Evolutionary conservation across 2,797 vertebrate genomes (phyloP), one percentile per base, ranked within the genome.

Genomic region (Rhinatrema bivittatum): DNA sequence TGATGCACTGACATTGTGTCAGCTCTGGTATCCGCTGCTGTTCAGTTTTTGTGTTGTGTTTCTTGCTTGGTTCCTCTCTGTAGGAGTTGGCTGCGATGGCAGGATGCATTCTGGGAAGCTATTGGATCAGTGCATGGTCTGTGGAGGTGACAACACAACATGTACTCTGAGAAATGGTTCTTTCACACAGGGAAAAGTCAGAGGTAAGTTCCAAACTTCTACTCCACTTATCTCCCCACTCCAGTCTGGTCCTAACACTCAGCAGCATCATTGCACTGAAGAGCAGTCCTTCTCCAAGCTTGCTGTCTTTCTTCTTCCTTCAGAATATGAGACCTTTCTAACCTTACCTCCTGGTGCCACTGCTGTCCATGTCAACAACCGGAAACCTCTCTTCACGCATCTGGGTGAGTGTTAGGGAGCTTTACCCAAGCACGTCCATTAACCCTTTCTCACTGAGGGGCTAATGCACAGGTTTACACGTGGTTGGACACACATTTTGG

Each of bases 31-130:
- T n/a, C n/a, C n/a, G n/a, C n/a, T n/a, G n/a, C n/a, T n/a, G n/a
- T n/a, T n/a, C n/a, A n/a, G n/a, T n/a, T n/a, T n/a, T n/a, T n/a
- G n/a, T n/a, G n/a, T n/a, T n/a, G n/a, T n/a, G n/a, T n/a, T n/a
- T n/a, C n/a, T n/a, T n/a, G n/a, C n/a, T n/a, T n/a, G n/a, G n/a
- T n/a, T n/a, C n/a, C n/a, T n/a, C n/a, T n/a, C n/a, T n/a, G n/a
- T n/a, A 98, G 95, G 65, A 65, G 3, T 98, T 2, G 91, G 94
- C 26, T 99, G 96, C 33, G 92, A 98, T 1, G 91, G 91, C 26
- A 68, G 53, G 48, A 67, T 98, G 82, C 71, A 72, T 23, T 98
- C 96, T 21, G 50, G 56, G 57, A 86, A 72, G 67, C 53, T 46
- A 32, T 39, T 46, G 53, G 96, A 99, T 22, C 56, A 50, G 6